Evolutionary conservation across 2,113 vertebrate genomes (phyloP), one percentile per base, ranked within the genome.

Genomic region (Ifrita kowaldi): DNA sequence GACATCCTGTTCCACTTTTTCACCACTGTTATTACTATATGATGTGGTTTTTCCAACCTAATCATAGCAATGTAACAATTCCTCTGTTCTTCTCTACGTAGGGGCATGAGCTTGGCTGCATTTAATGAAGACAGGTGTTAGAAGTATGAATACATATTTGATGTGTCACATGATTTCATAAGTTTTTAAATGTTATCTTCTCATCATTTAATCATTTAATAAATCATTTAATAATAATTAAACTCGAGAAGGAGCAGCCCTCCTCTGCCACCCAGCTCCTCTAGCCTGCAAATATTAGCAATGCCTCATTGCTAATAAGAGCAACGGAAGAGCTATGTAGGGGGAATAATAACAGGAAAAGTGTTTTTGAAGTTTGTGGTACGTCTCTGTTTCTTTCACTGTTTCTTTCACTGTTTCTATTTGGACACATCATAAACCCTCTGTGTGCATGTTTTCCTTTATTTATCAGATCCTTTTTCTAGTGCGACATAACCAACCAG

Each of bases 91-190:
- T 85, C 22, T n/a, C 23, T 71, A 17, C 41, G 20, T 32, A 64
- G 10, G 30, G 9, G 11, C 6, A 10, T 32, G 6, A 78, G 11
- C 13, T 32, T 3, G 2, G 17, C 24, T 4, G 1, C 22, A 64
- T 56, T 78, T 75, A 49, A 64, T 55, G 18, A 75, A 37, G 7
- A 67, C 1, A 0, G 2, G 3, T 59, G 27, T 75, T 55, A 55
- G 69, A 71, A 59, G 9, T 52, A 68, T 10, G 35, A 64, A 20
- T 44, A 35, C 28, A 6, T 56, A 64, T 69, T 68, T 73, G 24
- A 73, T 79, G 11, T 8, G 12, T 13, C 6, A 11, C 33, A 41
- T 52, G 5, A 52, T 68, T 75, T 67, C 53, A 16, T 39, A 44
- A 42, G 32, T 75, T 87, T 84, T 90, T 26, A 70, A 41, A 59